Evolutionary conservation across 2,888 invertebrate species (phyloP).

Genomic region (Caenorhabditis sp.): DNA sequence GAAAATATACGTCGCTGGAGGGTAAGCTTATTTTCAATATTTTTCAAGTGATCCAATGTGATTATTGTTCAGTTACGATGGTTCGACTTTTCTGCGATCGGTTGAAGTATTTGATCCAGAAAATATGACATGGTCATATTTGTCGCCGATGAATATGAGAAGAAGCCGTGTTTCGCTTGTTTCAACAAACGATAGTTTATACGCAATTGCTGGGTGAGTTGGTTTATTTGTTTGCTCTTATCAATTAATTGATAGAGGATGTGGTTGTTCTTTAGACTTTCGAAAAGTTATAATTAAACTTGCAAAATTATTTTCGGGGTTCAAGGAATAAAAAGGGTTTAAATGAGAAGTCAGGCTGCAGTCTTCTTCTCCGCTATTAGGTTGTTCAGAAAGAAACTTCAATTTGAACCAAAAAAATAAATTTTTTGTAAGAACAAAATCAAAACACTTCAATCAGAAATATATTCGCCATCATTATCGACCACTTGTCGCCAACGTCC

Average conservation of each 20-base stretch:
- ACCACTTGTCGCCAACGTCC: too few species aligned
- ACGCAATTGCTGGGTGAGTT: constrained; percentile 65
- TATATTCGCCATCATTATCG: too few species aligned
- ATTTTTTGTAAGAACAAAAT: too few species aligned
- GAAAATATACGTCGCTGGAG: constrained; percentile 84
- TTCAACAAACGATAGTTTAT: constrained; percentile 54
- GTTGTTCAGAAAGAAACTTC: too few species aligned
- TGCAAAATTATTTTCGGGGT: too few species aligned
- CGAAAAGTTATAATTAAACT: neutral
- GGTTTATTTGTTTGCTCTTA: neutral
- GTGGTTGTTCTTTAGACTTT: too few species aligned
- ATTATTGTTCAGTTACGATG: constrained; percentile 78
- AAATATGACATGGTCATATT: constrained; percentile 78
- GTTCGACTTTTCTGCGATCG: constrained; percentile 82
- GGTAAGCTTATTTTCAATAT: constrained; percentile 10
- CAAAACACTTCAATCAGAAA: too few species aligned
- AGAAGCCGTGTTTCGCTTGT: constrained; percentile 61
- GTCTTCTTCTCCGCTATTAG: too few species aligned
- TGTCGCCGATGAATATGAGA: constrained; percentile 84
- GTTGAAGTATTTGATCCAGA: constrained; percentile 76
- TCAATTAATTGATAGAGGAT: neutral
- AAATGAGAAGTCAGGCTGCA: too few species aligned
- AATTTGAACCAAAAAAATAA: too few species aligned
- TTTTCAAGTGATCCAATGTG: too few species aligned
- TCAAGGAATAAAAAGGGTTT: too few species aligned